A percentile compares a stretch with the other conserved stretches of the same genome.
phyloP scores from a whole-genome alignment of 2,113 vertebrate species.

The Sceloporus undulatus region DNA sequence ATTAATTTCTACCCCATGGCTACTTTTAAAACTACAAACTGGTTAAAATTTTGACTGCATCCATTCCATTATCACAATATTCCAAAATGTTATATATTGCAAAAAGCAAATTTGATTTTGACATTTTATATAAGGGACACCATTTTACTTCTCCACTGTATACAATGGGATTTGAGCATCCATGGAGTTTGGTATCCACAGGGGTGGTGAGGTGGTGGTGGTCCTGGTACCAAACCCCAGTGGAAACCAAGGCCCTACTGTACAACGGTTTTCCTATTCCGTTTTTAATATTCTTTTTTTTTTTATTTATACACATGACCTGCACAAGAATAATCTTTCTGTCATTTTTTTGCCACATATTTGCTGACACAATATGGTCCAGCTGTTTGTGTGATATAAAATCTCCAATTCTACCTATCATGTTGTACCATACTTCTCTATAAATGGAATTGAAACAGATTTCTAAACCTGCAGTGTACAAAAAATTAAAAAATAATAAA shows the following conservation, averaged over 20 bases:
- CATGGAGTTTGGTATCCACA: too few species aligned
- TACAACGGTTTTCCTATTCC: too few species aligned
- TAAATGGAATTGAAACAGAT: background rate
- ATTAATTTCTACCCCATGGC: background rate
- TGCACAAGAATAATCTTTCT: background rate
- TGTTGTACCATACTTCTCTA: background rate
- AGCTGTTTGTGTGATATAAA: slow-evolving; percentile 1
- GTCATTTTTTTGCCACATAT: background rate
- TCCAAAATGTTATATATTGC: background rate
- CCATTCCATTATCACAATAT: background rate
- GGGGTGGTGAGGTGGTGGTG: too few species aligned
- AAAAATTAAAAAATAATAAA: background rate
- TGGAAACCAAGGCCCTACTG: too few species aligned
- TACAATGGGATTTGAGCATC: too few species aligned
- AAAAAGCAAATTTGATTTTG: background rate
- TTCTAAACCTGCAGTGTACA: background rate
- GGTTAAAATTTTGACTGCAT: background rate
- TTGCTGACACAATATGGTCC: slow-evolving; percentile 4
- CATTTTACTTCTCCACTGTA: too few species aligned
- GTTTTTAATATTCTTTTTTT: background rate
- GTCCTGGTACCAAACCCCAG: too few species aligned
- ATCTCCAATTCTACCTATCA: slow-evolving; percentile 3
- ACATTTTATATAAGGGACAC: background rate
- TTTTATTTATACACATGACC: slow-evolving; percentile 7
- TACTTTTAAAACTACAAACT: background rate